A percentile compares a stretch with the other conserved stretches of the same genome.
phyloP scores from a whole-genome alignment of 2,888 invertebrate species.

The Acleris sparsana region DNA sequence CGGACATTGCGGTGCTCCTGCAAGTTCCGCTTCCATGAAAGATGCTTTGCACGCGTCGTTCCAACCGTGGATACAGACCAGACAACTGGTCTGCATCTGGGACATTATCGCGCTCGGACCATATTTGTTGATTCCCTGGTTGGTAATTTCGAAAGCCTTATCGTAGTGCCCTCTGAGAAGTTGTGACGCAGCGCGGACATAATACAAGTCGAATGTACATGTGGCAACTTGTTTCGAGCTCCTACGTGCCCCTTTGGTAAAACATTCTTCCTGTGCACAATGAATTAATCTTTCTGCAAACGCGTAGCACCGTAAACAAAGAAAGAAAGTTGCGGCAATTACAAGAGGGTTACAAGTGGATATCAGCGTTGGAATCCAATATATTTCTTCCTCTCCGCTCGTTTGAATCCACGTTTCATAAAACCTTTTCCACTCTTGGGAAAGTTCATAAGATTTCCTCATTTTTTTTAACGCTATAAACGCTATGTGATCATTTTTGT shows the following conservation, averaged over 20 bases:
- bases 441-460: constrained; percentile 67
- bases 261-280: constrained; percentile 63
- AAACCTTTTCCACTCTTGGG: constrained; percentile 64
- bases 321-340: constrained; percentile 72
- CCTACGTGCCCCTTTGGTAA: constrained; percentile 53
- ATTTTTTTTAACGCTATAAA: constrained; percentile 69
- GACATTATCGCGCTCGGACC: constrained; percentile 66
- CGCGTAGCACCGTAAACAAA: constrained; percentile 69
- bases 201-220: constrained; percentile 56
- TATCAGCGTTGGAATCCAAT: constrained; percentile 64
- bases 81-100: constrained; percentile 66
- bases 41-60: constrained; percentile 62
- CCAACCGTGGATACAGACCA: constrained; percentile 59
- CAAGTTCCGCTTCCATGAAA: constrained; percentile 57
- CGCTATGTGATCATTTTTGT: constrained; percentile 55
- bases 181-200: constrained; percentile 63
- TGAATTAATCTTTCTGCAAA: constrained; percentile 61
- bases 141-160: constrained; percentile 54
- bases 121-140: constrained; percentile 54
- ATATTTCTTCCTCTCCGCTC: constrained; percentile 72
- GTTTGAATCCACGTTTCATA: constrained; percentile 61
- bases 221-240: constrained; percentile 36
- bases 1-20: constrained; percentile 59
- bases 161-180: constrained; percentile 55
- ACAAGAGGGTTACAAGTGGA: constrained; percentile 60